These are phyloP conservation scores for Stenodema calcarata DNA, from an alignment of 2,888 invertebrate species.

Conservation along the genomic window DNA sequence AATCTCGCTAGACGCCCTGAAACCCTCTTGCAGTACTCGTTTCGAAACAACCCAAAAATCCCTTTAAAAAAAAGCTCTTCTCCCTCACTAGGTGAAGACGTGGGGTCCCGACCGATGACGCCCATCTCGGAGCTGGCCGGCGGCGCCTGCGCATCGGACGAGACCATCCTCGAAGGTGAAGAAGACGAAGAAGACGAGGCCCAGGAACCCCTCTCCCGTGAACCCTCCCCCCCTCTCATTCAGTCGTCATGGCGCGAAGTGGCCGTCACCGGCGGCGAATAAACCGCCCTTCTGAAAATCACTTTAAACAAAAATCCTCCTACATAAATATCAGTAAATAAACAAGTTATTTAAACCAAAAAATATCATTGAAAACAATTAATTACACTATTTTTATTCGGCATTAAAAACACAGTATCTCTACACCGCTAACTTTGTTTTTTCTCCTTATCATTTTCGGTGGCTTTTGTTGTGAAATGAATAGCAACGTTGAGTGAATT, in stretches of 20 bases:
- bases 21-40: not conserved
- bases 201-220: not conserved
- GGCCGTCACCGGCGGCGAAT: conserved; percentile 33
- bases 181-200: conserved; percentile 47
- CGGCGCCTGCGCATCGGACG: conserved; percentile 44
- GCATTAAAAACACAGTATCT: not conserved
- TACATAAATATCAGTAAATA: not conserved
- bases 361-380: not conserved
- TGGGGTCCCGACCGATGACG: conserved; percentile 32
- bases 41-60: not conserved
- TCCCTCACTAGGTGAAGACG: conserved; percentile 29
- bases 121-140: conserved; percentile 26
- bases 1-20: no score
- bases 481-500: not conserved
- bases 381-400: not conserved
- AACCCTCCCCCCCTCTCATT: conserved; percentile 12
- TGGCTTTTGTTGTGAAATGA: not conserved
- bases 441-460: not conserved
- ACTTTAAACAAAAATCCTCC: not conserved
- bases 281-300: not conserved
- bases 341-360: not conserved
- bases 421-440: not conserved
- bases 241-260: conserved; percentile 40
- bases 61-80: not conserved
- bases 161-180: conserved; percentile 52